Conservation (phyloP, 1,140 invertebrate species). For the Caenorhabditis briggsae region DNA sequence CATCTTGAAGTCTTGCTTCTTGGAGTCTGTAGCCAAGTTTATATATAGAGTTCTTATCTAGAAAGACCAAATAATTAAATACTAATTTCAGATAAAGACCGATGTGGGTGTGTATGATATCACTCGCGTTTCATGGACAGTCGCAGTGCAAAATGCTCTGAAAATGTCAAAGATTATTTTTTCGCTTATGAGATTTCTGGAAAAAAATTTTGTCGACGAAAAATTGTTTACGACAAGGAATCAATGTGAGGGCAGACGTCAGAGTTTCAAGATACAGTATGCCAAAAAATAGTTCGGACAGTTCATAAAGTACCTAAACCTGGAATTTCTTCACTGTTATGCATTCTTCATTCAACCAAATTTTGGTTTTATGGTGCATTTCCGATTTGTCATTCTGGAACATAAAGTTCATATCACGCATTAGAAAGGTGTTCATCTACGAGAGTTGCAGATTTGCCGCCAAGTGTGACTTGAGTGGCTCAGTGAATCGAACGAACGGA, state of each 20-base stretch:
- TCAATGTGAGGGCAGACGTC: too few species aligned
- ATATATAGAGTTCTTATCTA: not conserved
- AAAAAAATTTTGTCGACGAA: too few species aligned
- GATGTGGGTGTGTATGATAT: not conserved
- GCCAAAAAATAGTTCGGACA: too few species aligned
- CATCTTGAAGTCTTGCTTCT: not conserved
- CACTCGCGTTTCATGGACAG: not conserved
- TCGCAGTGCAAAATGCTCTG: not conserved
- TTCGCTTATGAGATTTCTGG: too few species aligned
- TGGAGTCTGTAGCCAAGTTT: not conserved
- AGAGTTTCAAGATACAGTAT: too few species aligned
- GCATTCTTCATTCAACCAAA: too few species aligned
- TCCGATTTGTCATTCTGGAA: too few species aligned
- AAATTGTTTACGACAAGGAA: too few species aligned
- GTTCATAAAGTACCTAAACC: too few species aligned
- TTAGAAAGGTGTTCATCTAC: conserved; percentile 28
- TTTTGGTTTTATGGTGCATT: too few species aligned
- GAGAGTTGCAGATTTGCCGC: conserved; percentile 51
- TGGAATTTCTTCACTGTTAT: too few species aligned
- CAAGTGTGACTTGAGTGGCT: conserved; percentile 53
- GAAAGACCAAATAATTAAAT: not conserved
- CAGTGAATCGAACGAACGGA: conserved; percentile 45
- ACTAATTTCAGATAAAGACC: too few species aligned
- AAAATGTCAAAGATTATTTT: not conserved
- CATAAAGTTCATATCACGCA: not conserved